These are phyloP conservation scores for Calephelis perditalis DNA, from an alignment of 2,888 invertebrate genomes.

Conservation along the genomic window DNA sequence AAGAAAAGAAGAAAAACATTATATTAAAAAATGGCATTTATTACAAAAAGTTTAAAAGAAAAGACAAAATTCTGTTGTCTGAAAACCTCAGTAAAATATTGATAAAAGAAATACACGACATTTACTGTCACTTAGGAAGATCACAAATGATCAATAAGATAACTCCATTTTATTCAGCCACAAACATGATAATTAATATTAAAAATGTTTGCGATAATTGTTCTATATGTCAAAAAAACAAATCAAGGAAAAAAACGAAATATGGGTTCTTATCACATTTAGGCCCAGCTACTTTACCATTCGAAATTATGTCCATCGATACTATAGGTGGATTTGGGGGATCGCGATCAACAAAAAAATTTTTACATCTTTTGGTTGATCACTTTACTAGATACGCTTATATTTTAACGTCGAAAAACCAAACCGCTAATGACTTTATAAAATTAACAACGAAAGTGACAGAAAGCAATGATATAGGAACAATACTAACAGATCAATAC, in stretches of 20 bases:
- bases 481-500: constrained; percentile 25
- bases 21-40: not conserved
- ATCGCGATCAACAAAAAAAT: too few relatives aligned
- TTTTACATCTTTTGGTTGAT: too few relatives aligned
- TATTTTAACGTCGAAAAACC: not conserved
- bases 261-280: not conserved
- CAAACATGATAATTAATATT: not conserved
- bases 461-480: not conserved
- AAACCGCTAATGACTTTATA: not conserved
- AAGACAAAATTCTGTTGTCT: not conserved
- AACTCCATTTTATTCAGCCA: not conserved
- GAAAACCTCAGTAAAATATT: not conserved
- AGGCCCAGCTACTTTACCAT: not conserved
- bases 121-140: constrained; percentile 1
- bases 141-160: not conserved
- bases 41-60: not conserved
- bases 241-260: not conserved
- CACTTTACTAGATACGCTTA: constrained; percentile 19
- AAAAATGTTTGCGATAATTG: not conserved
- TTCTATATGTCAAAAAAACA: constrained; percentile 2
- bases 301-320: not conserved
- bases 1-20: not conserved
- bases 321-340: not conserved
- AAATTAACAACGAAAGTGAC: not conserved
- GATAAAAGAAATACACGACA: not conserved